Conservation (phyloP, 2,797 vertebrate species). For the Ispidina picta region DNA sequence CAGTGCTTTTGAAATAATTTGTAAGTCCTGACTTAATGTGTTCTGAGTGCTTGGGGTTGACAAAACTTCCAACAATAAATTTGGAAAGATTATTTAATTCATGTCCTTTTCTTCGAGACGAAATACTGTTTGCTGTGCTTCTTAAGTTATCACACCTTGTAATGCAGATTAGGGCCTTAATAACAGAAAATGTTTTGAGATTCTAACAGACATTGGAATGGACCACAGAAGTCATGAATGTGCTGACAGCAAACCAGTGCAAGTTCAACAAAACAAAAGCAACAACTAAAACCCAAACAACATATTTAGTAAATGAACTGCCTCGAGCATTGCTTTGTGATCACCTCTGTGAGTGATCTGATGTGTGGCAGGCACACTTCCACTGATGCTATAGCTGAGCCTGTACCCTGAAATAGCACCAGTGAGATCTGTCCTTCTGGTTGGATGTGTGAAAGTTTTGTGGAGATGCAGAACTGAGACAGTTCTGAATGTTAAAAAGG, state of each 20-base stretch:
- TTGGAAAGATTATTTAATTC: neutral
- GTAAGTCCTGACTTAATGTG: neutral
- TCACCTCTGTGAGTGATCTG: neutral
- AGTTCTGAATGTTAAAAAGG: conserved; percentile 47
- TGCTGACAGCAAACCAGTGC: neutral
- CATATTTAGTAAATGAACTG: neutral
- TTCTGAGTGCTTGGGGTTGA: neutral
- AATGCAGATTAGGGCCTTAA: neutral
- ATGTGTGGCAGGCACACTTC: neutral
- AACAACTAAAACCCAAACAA: neutral
- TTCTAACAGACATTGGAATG: neutral
- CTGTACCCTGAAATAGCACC: conserved; percentile 33
- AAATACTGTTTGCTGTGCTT: neutral
- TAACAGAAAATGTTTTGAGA: neutral
- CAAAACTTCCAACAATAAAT: neutral
- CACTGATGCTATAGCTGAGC: neutral
- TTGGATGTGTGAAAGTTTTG: conserved; percentile 58
- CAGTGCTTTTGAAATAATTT: conserved; percentile 35
- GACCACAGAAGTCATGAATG: neutral
- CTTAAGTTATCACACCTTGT: neutral
- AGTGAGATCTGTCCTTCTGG: conserved; percentile 54
- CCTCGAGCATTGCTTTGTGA: neutral
- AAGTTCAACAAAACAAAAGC: no score
- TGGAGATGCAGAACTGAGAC: conserved; percentile 47
- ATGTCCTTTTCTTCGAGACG: neutral